A percentile compares a stretch with the other conserved stretches of the same genome.
Conservation (phyloP, 2,797 vertebrate species). For the Pseudotriccus pelzelni region DNA sequence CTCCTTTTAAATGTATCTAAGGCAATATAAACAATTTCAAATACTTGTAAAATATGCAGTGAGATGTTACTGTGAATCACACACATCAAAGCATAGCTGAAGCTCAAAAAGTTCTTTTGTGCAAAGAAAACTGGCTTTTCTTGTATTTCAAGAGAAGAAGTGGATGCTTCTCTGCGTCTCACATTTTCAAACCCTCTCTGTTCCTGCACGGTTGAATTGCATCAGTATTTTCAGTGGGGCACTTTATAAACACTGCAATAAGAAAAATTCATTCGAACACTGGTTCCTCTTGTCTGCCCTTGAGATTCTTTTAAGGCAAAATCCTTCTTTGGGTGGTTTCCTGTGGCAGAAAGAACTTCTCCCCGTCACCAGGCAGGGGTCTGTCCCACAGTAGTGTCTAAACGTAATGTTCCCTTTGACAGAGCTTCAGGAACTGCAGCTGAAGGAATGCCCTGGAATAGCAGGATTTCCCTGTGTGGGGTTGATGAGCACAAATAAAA, state of each 20-base stretch:
- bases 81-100: not conserved
- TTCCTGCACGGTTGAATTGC: not conserved
- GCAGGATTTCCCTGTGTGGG: not conserved
- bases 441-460: not conserved
- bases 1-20: not conserved
- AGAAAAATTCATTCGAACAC: not conserved
- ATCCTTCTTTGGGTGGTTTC: not conserved
- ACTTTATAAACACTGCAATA: not conserved
- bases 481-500: not conserved
- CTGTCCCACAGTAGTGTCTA: not conserved
- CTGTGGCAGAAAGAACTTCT: not conserved
- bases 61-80: not conserved
- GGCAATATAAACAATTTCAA: slow-evolving; percentile 1
- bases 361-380: not conserved
- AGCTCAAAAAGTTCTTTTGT: not conserved
- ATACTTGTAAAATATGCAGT: not conserved
- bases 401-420: not conserved
- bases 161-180: not conserved
- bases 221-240: not conserved
- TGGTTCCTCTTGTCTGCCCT: not conserved
- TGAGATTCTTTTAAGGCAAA: not conserved
- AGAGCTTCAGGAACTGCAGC: not conserved
- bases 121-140: slow-evolving; percentile 9
- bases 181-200: not conserved
- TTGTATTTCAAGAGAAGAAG: not conserved